Conservation (phyloP, 2,888 invertebrate genomes). For the Troides oblongomaculatus region DNA sequence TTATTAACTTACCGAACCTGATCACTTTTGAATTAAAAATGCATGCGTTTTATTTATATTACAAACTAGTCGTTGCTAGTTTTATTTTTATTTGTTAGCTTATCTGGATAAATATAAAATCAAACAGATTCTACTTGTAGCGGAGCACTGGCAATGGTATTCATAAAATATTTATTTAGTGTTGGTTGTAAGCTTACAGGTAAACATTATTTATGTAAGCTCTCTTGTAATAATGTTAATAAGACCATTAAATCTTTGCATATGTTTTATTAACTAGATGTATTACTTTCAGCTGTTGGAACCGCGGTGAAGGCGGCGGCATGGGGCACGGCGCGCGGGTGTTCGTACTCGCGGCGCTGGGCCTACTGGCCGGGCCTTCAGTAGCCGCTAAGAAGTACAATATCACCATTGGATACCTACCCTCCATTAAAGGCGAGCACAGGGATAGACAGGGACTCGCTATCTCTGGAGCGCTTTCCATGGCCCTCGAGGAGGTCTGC, state of each 20-base stretch:
- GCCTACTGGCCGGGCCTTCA: conserved; percentile 77
- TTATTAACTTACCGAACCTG: conserved; percentile 26
- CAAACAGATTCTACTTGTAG: too few species aligned
- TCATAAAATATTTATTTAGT: too few species aligned
- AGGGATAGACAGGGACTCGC: conserved; percentile 91
- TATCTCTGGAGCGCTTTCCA: conserved; percentile 93
- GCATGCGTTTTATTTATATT: conserved; percentile 17
- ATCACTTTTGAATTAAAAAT: conserved; percentile 26
- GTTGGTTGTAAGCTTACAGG: too few species aligned
- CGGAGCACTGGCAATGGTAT: too few species aligned
- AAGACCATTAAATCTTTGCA: too few species aligned
- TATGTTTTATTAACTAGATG: not conserved
- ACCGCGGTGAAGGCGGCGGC: conserved; percentile 78
- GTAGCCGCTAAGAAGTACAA: conserved; percentile 71
- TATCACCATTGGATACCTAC: conserved; percentile 92
- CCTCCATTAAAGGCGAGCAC: conserved; percentile 88
- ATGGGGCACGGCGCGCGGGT: conserved; percentile 83
- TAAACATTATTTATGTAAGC: too few species aligned
- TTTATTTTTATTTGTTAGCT: not conserved
- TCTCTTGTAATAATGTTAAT: too few species aligned
- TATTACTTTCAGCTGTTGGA: conserved; percentile 49
- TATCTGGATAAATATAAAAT: not conserved
- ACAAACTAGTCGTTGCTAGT: not conserved
- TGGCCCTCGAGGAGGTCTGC: conserved; percentile 90
- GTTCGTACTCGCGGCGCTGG: conserved; percentile 83